phyloP scores from a whole-genome alignment of 2,888 invertebrate genomes.

The Sesia bembeciformis region DNA sequence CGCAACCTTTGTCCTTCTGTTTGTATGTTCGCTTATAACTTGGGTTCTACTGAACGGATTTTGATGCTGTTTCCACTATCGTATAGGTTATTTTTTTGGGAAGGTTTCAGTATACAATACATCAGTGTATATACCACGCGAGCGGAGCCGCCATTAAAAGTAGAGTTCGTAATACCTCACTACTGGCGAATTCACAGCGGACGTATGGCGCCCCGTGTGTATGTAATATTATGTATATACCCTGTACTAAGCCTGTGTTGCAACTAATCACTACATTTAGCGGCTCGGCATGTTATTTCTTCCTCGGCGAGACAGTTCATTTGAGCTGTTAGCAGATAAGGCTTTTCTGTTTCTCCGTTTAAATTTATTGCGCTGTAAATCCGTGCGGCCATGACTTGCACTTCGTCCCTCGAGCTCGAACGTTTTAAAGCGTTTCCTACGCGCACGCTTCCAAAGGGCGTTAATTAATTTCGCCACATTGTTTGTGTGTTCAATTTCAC shows the following conservation, averaged over 20 bases:
- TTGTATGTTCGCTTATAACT: too few species aligned
- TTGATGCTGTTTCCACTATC: too few species aligned
- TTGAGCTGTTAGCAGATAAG: constrained; percentile 62
- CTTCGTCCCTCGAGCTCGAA: constrained; percentile 36
- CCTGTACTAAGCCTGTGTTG: neutral
- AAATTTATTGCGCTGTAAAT: constrained; percentile 66
- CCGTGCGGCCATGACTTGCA: constrained; percentile 61
- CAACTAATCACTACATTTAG: constrained; percentile 16
- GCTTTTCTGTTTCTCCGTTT: constrained; percentile 42
- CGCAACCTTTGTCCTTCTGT: too few species aligned
- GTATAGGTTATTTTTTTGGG: too few species aligned
- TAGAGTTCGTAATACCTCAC: too few species aligned
- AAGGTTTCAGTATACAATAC: too few species aligned
- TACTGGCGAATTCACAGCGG: too few species aligned
- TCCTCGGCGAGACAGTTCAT: constrained; percentile 48
- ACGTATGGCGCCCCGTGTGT: too few species aligned
- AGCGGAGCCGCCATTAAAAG: too few species aligned
- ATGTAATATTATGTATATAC: too few species aligned
- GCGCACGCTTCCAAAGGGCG: constrained; percentile 36
- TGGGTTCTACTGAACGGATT: too few species aligned
- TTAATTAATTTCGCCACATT: constrained; percentile 63
- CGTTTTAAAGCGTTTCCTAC: constrained; percentile 48
- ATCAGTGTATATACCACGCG: too few species aligned
- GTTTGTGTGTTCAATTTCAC: constrained; percentile 46
- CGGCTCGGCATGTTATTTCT: constrained; percentile 31